phyloP scores from a whole-genome alignment of 35 echinoderm and acorn worm genomes.

The Hemicentrotus pulcherrimus region DNA sequence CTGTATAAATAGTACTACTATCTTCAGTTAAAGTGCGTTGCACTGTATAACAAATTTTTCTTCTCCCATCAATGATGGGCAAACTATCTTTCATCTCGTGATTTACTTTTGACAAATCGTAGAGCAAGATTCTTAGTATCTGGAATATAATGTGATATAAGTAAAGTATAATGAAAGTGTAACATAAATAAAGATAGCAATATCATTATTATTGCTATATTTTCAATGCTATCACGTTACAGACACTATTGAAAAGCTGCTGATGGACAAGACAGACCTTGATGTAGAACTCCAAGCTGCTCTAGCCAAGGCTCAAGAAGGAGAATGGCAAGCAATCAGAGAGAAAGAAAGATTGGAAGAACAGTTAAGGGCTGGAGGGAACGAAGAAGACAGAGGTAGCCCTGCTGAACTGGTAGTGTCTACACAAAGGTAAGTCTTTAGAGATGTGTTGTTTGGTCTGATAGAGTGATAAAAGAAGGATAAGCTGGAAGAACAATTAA shows the following conservation, averaged over 20 bases:
- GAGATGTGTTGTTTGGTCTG: neutral
- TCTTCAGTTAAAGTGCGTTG: no score
- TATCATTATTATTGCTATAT: no score
- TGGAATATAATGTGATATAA: no score
- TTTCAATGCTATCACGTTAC: neutral
- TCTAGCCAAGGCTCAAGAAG: slow-evolving; percentile 58
- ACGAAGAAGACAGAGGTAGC: slow-evolving; percentile 38
- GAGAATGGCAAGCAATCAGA: slow-evolving; percentile 55
- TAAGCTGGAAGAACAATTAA: slow-evolving; percentile 42
- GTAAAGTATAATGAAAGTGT: no score
- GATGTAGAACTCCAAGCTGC: slow-evolving; percentile 64
- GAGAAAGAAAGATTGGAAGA: slow-evolving; percentile 57
- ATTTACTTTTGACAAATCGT: no score
- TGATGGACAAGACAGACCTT: slow-evolving; percentile 66
- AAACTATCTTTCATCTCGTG: no score
- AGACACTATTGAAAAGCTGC: slow-evolving; percentile 80
- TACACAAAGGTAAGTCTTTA: slow-evolving; percentile 46
- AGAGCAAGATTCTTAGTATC: no score
- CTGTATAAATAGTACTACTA: no score
- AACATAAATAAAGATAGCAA: no score
- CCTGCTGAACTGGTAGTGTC: slow-evolving; percentile 81
- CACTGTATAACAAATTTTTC: no score
- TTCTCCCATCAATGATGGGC: no score
- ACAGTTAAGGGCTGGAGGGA: slow-evolving; percentile 44
- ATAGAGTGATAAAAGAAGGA: slow-evolving; percentile 37